Evolutionary conservation across 2,797 vertebrate genomes (phyloP), one percentile per base, ranked within the genome.

Genomic region (Hoplostethus mediterraneus): DNA sequence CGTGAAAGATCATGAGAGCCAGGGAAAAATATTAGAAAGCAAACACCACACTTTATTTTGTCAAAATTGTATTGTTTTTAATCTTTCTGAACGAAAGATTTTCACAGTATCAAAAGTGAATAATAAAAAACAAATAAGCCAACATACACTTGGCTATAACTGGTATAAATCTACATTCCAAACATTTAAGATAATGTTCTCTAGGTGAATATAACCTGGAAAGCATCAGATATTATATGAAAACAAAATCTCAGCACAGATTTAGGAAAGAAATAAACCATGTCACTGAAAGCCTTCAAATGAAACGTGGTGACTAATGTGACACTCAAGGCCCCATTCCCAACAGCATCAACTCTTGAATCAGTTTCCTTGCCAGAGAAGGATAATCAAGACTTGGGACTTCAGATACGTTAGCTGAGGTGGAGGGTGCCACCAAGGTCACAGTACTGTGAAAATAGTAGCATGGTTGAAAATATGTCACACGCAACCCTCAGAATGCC

Each of bases 41-140:
- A 94, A 91, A 94, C 89, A 77, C 83, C 84, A 94, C 88, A 93
- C 87, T 87, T 84, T 75, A 81, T 78, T 90, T 94, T 95, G 92
- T 95, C 93, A 96, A 97, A 97, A 97, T 92, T 93, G 95, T 94
- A 92, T 94, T 95, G 94, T 96, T 95, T 89, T 95, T 95, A 95
- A 97, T 97, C 96, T 97, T 96, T 96, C 96, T 56, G 84, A 93
- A 94, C 73, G 96, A 97, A 97, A 97, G 95, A 97, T 96, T 94
- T 97, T 97, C 96, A 97, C 96, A 97, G 96, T 97, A 97, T 97
- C 95, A 97, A 97, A 97, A 97, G 94, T 95, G 95, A 96, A 94
- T 94, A 94, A 94, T 91, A 91, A 94, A 94, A 72, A 69, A 79
- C 83, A 88, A 92, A 93, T 86, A 93, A 92, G 94, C 94, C 95